phyloP scores from a whole-genome alignment of 2,888 invertebrate species.

The Netelia melanura region DNA sequence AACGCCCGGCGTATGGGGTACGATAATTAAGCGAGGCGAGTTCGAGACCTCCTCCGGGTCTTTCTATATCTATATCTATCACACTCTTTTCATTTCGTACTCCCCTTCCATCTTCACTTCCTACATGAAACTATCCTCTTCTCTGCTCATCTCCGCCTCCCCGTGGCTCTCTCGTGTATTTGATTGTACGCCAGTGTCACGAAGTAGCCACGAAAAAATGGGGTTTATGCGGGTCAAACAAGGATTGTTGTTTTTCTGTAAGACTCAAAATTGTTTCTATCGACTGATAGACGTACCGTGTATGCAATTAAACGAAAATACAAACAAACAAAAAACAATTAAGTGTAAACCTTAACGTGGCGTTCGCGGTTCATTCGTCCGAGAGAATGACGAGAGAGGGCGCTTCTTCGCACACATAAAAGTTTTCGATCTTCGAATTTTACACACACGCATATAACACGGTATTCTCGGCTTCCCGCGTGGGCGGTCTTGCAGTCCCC shows the following conservation, averaged over 20 bases:
- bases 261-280: no score
- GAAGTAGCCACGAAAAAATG: neutral
- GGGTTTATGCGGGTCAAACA: neutral
- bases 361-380: conserved; percentile 34
- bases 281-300: no score
- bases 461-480: conserved; percentile 63
- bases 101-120: conserved; percentile 4
- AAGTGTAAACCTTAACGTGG: neutral
- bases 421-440: conserved; percentile 28
- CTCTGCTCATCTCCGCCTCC: neutral
- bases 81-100: conserved; percentile 2
- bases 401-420: conserved; percentile 7
- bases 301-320: no score
- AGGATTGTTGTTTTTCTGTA: no score
- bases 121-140: conserved; percentile 9
- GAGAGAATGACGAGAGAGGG: neutral
- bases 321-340: no score
- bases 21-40: conserved; percentile 81
- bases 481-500: conserved; percentile 78
- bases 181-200: neutral
- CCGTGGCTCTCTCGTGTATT: neutral
- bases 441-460: neutral
- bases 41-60: conserved; percentile 22
- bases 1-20: conserved; percentile 79
- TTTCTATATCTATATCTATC: conserved; percentile 19